phyloP scores from a whole-genome alignment of 2,113 vertebrate genomes.

The Euleptes europaea region DNA sequence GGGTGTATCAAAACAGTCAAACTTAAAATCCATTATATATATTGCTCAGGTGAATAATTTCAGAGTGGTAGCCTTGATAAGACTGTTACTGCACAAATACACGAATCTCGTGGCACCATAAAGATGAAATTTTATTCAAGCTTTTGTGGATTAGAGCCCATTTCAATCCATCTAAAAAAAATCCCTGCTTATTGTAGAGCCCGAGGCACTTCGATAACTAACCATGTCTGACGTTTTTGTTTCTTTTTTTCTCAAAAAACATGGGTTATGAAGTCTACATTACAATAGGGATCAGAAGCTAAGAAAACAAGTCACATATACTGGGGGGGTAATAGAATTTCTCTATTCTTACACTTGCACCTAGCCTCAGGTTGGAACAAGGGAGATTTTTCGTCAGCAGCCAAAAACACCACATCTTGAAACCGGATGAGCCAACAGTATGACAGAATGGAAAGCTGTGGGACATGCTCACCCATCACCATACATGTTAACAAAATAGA shows the following conservation, averaged over 20 bases:
- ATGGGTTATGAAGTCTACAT: too few species aligned
- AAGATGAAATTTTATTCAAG: too few species aligned
- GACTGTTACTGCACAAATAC: too few species aligned
- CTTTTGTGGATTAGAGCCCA: too few species aligned
- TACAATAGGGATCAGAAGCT: too few species aligned
- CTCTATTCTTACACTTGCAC: neutral
- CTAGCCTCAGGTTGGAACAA: neutral
- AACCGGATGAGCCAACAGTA: neutral
- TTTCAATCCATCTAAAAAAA: too few species aligned
- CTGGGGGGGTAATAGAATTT: too few species aligned
- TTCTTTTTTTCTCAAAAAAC: neutral
- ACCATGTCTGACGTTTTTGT: neutral
- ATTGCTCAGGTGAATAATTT: too few species aligned
- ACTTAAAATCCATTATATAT: neutral
- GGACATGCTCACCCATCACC: neutral
- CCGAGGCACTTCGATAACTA: neutral
- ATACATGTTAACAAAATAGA: neutral
- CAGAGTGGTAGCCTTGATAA: too few species aligned
- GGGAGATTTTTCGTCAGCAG: neutral
- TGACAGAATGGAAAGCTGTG: neutral
- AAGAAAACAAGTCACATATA: too few species aligned
- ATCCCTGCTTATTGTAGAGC: too few species aligned
- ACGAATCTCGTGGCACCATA: too few species aligned
- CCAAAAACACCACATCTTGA: neutral
- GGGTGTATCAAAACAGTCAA: neutral